phyloP scores from a whole-genome alignment of 1,140 invertebrate genomes.

The Ostrea edulis region DNA sequence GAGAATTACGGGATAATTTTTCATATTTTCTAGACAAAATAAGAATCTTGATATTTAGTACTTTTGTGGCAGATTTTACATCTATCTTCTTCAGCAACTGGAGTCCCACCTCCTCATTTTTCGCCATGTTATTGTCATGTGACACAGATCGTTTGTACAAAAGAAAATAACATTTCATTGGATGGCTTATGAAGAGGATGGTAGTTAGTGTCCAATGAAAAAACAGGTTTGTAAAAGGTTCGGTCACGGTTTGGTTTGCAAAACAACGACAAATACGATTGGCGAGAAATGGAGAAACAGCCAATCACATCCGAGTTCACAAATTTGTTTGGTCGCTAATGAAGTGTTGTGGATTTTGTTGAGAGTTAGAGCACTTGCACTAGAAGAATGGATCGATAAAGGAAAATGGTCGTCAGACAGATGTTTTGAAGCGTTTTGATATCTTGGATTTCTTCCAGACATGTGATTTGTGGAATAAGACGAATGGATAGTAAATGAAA shows the following conservation, averaged over 20 bases:
- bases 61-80: constrained; percentile 42
- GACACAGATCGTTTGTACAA: neutral
- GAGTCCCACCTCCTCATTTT: constrained; percentile 46
- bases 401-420: constrained; percentile 31
- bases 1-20: neutral
- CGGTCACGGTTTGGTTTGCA: neutral
- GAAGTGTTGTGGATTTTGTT: constrained; percentile 34
- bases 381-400: constrained; percentile 38
- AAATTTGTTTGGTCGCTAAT: constrained; percentile 42
- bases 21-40: neutral
- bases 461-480: neutral
- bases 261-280: constrained; percentile 1
- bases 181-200: neutral
- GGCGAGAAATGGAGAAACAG: neutral
- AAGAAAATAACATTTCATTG: constrained; percentile 16
- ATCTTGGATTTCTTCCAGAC: constrained; percentile 22
- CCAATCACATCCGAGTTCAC: constrained; percentile 37
- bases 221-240: neutral
- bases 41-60: constrained; percentile 18
- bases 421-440: neutral
- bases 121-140: constrained; percentile 53
- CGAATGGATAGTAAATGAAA: neutral
- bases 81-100: constrained; percentile 50
- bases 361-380: neutral
- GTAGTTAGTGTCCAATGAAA: neutral